Conservation (phyloP, 2,888 invertebrate species). For the Sphinx pinastri region DNA sequence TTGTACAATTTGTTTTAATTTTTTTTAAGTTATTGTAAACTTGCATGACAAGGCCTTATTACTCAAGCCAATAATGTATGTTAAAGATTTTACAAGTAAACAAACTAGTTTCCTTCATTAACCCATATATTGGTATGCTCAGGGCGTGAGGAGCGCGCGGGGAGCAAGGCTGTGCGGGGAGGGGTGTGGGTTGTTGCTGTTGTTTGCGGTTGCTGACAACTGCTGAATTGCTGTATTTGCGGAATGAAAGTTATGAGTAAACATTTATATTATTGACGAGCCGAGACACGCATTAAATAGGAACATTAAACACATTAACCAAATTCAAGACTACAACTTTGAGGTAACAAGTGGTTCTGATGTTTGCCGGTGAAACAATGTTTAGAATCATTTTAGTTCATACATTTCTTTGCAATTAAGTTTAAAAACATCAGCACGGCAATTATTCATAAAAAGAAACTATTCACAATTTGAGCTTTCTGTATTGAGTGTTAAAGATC, state of each 20-base stretch:
- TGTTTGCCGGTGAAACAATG: neutral
- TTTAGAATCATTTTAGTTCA: neutral
- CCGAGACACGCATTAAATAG: conserved; percentile 67
- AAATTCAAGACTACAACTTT: conserved; percentile 22
- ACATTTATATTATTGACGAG: conserved; percentile 78
- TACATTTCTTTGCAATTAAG: conserved; percentile 4
- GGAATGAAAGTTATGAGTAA: conserved; percentile 82
- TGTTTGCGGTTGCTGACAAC: conserved; percentile 70
- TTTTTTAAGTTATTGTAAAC: conserved; percentile 19
- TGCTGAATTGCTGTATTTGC: conserved; percentile 83
- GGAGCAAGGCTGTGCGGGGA: conserved; percentile 78
- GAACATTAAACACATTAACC: conserved; percentile 37
- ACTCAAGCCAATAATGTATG: conserved; percentile 5
- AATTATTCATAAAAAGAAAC: neutral
- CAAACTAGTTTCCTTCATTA: conserved; percentile 55
- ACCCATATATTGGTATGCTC: conserved; percentile 80
- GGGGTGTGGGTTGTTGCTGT: conserved; percentile 69
- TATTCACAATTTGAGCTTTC: conserved; percentile 7
- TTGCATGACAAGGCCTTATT: conserved; percentile 19
- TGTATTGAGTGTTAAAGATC: conserved; percentile 32
- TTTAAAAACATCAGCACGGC: conserved; percentile 4
- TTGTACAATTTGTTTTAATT: conserved; percentile 16
- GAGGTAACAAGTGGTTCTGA: conserved; percentile 26
- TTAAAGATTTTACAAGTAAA: neutral
- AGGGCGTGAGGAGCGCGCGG: conserved; percentile 79